Conservation (phyloP, 2,113 vertebrate species). For the Dicentrarchus labrax region DNA sequence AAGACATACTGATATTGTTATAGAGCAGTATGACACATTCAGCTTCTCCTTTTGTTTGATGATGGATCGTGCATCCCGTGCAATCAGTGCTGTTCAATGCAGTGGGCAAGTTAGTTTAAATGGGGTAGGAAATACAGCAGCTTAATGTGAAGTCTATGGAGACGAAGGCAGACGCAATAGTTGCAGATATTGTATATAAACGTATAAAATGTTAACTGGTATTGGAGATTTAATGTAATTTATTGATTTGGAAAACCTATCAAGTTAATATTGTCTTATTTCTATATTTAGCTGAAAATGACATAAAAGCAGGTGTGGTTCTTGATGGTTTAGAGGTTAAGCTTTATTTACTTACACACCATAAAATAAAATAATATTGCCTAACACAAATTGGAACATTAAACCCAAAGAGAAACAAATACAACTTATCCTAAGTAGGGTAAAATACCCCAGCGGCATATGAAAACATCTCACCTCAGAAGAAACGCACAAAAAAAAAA, state of each 20-base stretch:
- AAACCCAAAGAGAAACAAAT: conserved; percentile 44
- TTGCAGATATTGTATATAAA: not conserved
- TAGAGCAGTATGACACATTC: not conserved
- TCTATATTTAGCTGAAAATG: not conserved
- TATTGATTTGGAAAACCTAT: too few species aligned
- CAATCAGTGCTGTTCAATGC: not conserved
- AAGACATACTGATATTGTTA: conserved; percentile 8
- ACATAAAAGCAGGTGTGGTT: not conserved
- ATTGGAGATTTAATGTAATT: too few species aligned
- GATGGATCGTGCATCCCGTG: not conserved
- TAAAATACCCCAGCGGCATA: conserved; percentile 15
- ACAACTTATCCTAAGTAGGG: conserved; percentile 21
- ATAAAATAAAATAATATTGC: not conserved
- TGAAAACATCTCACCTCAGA: conserved; percentile 44
- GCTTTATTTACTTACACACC: not conserved
- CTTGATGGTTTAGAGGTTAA: not conserved
- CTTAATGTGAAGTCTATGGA: not conserved
- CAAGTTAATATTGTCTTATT: not conserved
- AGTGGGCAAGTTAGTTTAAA: not conserved
- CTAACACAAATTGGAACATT: conserved; percentile 11
- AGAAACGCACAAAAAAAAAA: conserved; percentile 7
- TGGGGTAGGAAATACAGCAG: not conserved
- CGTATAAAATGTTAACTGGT: not conserved
- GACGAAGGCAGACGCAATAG: not conserved
- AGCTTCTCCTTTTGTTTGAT: conserved; percentile 36